These are phyloP conservation scores for Agriopis leucophaearia DNA, from an alignment of 2,888 invertebrate species.

Conservation along the genomic window DNA sequence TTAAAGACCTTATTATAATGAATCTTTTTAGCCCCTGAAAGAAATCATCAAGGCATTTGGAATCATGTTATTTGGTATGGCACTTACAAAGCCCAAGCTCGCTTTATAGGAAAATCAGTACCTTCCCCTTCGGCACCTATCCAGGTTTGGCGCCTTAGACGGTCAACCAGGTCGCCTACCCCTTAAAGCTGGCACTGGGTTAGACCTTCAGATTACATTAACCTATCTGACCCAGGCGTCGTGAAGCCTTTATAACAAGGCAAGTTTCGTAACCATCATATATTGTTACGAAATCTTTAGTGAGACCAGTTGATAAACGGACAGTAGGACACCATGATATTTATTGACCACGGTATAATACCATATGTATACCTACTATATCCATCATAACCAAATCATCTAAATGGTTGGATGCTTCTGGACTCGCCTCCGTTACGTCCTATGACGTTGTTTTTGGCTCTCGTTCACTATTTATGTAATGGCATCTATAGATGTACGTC, in stretches of 20 bases:
- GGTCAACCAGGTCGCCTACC: no score
- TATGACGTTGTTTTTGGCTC: conserved; percentile 31
- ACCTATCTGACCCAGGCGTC: conserved; percentile 19
- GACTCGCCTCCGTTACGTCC: conserved; percentile 19
- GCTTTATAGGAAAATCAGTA: no score
- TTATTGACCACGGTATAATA: neutral
- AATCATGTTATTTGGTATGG: no score
- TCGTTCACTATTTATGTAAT: conserved; percentile 32
- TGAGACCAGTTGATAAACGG: neutral
- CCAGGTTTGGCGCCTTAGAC: no score
- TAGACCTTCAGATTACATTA: conserved; percentile 45
- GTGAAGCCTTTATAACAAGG: conserved; percentile 1
- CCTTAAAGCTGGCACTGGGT: conserved; percentile 16
- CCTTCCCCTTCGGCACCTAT: no score
- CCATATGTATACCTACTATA: neutral
- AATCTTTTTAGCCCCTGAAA: no score
- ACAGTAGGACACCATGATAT: no score
- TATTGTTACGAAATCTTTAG: neutral
- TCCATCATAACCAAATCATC: neutral
- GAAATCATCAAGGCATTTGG: no score
- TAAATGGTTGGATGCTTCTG: conserved; percentile 25
- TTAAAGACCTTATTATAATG: no score
- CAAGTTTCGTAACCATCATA: conserved; percentile 12
- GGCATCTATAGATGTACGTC: conserved; percentile 22
- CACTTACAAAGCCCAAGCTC: no score